A percentile compares a stretch with the other conserved stretches of the same genome.
These are phyloP conservation scores for Dioctria rufipes DNA, from an alignment of 2,888 invertebrate genomes.

Conservation along the genomic window DNA sequence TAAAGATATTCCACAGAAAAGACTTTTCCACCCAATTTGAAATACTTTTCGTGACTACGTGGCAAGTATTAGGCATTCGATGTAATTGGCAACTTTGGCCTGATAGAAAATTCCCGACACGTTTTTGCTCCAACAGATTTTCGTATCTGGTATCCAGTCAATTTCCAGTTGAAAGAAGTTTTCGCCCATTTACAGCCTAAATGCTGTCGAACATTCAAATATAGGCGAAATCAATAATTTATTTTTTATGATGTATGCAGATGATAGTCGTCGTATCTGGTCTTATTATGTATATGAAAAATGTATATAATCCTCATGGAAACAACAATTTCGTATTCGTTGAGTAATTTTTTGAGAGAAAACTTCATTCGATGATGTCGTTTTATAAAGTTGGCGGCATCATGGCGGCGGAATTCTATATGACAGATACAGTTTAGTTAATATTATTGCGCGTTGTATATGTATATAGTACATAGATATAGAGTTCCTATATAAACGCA, in stretches of 20 bases:
- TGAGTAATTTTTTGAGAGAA: neutral
- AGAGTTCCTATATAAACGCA: neutral
- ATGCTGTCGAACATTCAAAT: conserved; percentile 44
- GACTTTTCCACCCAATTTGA: conserved; percentile 19
- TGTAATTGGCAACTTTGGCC: conserved; percentile 17
- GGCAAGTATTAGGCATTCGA: conserved; percentile 24
- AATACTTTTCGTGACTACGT: conserved; percentile 35
- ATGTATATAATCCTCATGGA: neutral
- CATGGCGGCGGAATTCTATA: too few species aligned
- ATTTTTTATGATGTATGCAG: conserved; percentile 13
- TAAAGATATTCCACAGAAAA: conserved; percentile 11
- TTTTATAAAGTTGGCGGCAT: too few species aligned
- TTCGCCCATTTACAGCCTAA: conserved; percentile 25
- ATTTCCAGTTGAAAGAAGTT: conserved; percentile 33
- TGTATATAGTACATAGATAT: neutral
- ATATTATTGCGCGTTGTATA: conserved; percentile 5
- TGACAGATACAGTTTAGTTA: too few species aligned
- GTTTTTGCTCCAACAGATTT: conserved; percentile 36
- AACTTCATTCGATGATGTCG: too few species aligned
- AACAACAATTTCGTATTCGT: neutral
- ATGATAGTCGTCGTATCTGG: conserved; percentile 10
- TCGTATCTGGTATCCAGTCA: conserved; percentile 22
- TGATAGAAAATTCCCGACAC: conserved; percentile 28
- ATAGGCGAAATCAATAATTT: conserved; percentile 43
- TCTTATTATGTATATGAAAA: neutral